A percentile compares a stretch with the other conserved stretches of the same genome.
phyloP scores from a whole-genome alignment of 2,113 vertebrate species.

The Triplophysa tibetana region DNA sequence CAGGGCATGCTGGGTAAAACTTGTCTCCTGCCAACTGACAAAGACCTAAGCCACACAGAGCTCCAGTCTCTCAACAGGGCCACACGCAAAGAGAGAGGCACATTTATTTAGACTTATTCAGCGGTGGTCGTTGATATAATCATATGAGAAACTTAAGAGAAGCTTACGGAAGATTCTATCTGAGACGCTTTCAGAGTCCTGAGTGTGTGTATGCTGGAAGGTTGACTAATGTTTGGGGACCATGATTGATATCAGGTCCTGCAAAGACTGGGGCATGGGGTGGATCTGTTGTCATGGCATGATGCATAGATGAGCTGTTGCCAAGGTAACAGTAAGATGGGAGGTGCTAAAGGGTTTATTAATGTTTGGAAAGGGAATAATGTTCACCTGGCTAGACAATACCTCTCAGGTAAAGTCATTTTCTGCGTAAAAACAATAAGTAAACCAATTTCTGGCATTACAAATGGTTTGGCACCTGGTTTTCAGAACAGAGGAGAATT shows the following conservation, averaged over 20 bases:
- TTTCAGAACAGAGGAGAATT: no score
- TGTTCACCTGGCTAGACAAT: neutral
- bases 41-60: conserved; percentile 29
- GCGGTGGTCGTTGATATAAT: conserved; percentile 45
- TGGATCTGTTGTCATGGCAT: no score
- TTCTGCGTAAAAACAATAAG: no score
- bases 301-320: conserved; percentile 48
- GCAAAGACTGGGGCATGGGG: conserved; percentile 2
- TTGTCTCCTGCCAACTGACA: conserved; percentile 33
- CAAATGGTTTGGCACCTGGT: no score
- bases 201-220: conserved; percentile 22
- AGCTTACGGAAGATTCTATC: conserved; percentile 44
- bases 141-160: conserved; percentile 42
- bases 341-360: conserved; percentile 1
- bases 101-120: conserved; percentile 51
- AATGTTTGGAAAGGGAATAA: neutral
- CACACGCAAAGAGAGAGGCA: neutral
- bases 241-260: conserved; percentile 16
- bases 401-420: neutral
- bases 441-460: no score
- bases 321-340: conserved; percentile 44
- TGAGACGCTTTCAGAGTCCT: conserved; percentile 17
- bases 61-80: conserved; percentile 26
- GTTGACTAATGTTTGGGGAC: conserved; percentile 30
- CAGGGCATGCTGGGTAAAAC: conserved; percentile 43